Conservation (phyloP, 2,797 vertebrate species). For the Melanotaenia boesemani region DNA sequence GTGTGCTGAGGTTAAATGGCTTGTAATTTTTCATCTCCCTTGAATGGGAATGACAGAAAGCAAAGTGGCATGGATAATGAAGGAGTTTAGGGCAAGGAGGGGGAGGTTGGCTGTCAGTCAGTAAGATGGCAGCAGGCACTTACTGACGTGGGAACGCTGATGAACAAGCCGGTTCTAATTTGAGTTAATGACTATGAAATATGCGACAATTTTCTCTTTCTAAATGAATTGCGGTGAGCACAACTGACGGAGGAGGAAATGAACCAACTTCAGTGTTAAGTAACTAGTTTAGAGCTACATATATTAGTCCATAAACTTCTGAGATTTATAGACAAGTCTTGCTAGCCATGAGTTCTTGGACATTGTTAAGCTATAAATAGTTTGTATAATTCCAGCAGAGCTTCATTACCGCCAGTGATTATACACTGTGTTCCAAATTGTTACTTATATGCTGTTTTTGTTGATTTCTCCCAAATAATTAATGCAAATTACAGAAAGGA, state of each 20-base stretch:
- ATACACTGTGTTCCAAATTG: no score
- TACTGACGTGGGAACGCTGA: slow-evolving; percentile 48
- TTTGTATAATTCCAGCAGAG: no score
- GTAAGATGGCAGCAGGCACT: slow-evolving; percentile 42
- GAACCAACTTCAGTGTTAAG: slow-evolving; percentile 30
- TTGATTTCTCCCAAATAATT: no score
- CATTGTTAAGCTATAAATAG: no score
- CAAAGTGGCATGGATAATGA: slow-evolving; percentile 39
- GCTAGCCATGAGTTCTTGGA: no score
- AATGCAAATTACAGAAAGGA: no score
- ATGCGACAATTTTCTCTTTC: slow-evolving; percentile 58
- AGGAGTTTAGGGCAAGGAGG: slow-evolving; percentile 24
- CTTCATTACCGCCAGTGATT: no score
- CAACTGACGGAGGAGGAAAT: slow-evolving; percentile 42
- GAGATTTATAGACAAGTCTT: no score
- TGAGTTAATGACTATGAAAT: slow-evolving; percentile 68
- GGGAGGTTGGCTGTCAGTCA: slow-evolving; percentile 38
- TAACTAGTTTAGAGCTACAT: neutral
- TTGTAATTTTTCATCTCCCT: slow-evolving; percentile 36
- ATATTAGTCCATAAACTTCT: no score
- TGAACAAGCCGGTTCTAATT: slow-evolving; percentile 66
- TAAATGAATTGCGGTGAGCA: slow-evolving; percentile 48
- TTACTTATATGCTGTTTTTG: no score
- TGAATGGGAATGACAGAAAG: slow-evolving; percentile 40
- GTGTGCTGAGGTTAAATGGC: slow-evolving; percentile 37